Conservation (phyloP, 2,113 vertebrate species). For the Alethe diademata region DNA sequence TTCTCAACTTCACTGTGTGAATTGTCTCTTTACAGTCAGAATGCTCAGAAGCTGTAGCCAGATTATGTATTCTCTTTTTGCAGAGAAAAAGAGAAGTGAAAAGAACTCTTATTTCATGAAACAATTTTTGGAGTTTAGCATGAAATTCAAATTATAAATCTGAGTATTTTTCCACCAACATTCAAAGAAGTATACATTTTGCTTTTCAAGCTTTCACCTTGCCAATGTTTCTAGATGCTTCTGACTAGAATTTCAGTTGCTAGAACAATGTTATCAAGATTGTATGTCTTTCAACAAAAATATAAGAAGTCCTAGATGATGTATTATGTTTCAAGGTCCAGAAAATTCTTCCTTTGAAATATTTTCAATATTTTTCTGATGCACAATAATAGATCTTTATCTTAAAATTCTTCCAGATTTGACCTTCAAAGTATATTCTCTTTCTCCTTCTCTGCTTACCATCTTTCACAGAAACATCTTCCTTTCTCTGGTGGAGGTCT, state of each 20-base stretch:
- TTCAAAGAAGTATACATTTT: background rate
- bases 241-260: background rate
- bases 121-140: background rate
- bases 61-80: background rate
- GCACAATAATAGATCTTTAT: background rate
- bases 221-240: background rate
- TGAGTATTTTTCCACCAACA: accelerated
- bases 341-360: background rate
- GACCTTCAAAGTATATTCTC: background rate
- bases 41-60: background rate
- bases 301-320: background rate
- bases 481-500: background rate
- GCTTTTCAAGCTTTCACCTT: background rate
- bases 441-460: background rate
- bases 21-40: background rate
- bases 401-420: background rate
- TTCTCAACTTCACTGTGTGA: background rate
- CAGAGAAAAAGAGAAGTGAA: background rate
- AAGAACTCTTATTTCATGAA: background rate
- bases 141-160: background rate
- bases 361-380: background rate
- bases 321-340: background rate
- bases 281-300: background rate
- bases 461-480: background rate
- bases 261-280: background rate